Evolutionary conservation across 2,888 invertebrate species (phyloP).

Genomic region (Cerastis leucographa): DNA sequence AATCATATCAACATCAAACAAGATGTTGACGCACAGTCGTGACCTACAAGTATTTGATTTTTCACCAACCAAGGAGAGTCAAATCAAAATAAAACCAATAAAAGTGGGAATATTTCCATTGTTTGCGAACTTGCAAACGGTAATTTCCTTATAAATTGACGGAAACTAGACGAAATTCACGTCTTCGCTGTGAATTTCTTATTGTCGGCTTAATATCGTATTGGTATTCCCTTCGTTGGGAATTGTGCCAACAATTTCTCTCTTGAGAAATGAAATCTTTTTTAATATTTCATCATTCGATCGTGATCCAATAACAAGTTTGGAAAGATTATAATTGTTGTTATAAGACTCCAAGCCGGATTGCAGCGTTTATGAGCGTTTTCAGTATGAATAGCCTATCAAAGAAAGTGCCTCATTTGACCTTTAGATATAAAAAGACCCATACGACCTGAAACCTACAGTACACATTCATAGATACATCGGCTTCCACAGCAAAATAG

Average conservation of each 20-base stretch:
- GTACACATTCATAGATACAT: background rate
- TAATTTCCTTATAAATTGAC: conserved; percentile 66
- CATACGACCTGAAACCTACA: background rate
- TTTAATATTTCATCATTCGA: conserved; percentile 51
- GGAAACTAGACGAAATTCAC: conserved; percentile 62
- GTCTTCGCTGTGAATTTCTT: conserved; percentile 65
- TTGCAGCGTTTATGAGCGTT: background rate
- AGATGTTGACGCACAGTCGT: conserved; percentile 43
- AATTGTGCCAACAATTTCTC: conserved; percentile 43
- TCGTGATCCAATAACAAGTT: background rate
- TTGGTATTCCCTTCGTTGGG: conserved; percentile 46
- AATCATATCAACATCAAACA: conserved; percentile 60
- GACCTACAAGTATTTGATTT: conserved; percentile 58
- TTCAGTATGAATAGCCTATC: background rate
- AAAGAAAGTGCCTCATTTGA: background rate
- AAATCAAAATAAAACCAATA: conserved; percentile 57
- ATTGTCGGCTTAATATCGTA: conserved; percentile 59
- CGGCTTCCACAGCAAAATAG: background rate
- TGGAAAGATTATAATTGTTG: background rate
- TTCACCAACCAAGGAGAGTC: conserved; percentile 46
- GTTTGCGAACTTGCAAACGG: conserved; percentile 54
- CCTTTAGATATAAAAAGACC: background rate
- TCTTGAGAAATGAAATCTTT: conserved; percentile 51
- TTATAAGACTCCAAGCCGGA: background rate
- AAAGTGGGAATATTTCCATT: conserved; percentile 57